These are phyloP conservation scores for Drosophila sordidula DNA, from an alignment of 2,888 invertebrate genomes.

Conservation along the genomic window DNA sequence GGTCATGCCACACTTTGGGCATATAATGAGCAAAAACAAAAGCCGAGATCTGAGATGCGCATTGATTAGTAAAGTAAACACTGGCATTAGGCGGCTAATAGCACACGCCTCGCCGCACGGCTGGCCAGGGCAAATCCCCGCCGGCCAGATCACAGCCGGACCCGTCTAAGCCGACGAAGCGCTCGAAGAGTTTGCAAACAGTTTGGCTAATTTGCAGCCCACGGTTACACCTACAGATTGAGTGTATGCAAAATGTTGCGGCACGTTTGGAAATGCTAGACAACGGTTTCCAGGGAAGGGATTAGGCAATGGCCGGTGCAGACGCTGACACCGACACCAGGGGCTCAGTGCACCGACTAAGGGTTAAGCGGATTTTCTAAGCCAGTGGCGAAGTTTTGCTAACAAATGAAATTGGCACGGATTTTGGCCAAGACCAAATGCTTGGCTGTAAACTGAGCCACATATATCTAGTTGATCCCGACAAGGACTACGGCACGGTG, in stretches of 20 bases:
- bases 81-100: slow-evolving; percentile 47
- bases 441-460: slow-evolving; percentile 33
- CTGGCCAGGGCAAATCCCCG: slow-evolving; percentile 11
- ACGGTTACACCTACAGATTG: slow-evolving; percentile 40
- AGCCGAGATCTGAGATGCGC: slow-evolving; percentile 7
- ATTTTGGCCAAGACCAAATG: slow-evolving; percentile 25
- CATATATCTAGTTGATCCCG: slow-evolving; percentile 52
- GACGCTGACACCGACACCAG: slow-evolving; percentile 19
- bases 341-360: slow-evolving; percentile 28
- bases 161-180: slow-evolving; percentile 33
- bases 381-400: slow-evolving; percentile 46
- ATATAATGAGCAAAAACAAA: slow-evolving; percentile 41
- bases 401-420: slow-evolving; percentile 72
- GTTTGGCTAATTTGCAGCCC: slow-evolving; percentile 66
- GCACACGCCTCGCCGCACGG: slow-evolving; percentile 52
- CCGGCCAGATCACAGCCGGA: slow-evolving; percentile 15
- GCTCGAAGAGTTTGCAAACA: slow-evolving; percentile 67
- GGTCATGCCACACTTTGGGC: slow-evolving; percentile 31
- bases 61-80: slow-evolving; percentile 64
- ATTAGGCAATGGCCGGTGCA: slow-evolving; percentile 39
- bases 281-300: slow-evolving; percentile 49
- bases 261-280: slow-evolving; percentile 53
- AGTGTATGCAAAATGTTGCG: slow-evolving; percentile 53
- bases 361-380: slow-evolving; percentile 72
- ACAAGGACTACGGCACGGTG: slow-evolving; percentile 7